phyloP scores from a whole-genome alignment of 2,888 invertebrate genomes.

The Germaria angustata region DNA sequence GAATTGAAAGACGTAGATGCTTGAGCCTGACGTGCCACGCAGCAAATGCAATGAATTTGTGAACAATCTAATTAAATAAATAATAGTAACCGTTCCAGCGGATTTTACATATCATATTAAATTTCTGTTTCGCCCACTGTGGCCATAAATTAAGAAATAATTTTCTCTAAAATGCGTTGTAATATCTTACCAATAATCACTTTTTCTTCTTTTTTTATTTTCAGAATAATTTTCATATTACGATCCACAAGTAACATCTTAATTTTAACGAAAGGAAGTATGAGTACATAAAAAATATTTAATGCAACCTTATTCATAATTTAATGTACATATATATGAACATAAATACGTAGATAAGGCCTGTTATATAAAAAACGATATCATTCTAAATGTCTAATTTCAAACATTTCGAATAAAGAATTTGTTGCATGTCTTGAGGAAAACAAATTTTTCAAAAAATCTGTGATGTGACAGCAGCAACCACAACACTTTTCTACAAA shows the following conservation, averaged over 20 bases:
- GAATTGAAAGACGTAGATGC: no score
- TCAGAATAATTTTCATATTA: slow-evolving; percentile 34
- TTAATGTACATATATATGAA: not conserved
- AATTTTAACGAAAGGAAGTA: slow-evolving; percentile 17
- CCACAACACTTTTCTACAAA: not conserved
- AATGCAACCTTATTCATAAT: not conserved
- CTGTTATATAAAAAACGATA: not conserved
- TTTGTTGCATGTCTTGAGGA: not conserved
- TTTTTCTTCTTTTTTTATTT: slow-evolving; percentile 28
- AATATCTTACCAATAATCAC: no score
- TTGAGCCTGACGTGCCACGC: no score
- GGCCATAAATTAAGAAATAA: no score
- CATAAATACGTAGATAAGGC: not conserved
- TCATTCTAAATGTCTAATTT: not conserved
- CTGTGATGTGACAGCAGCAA: slow-evolving; percentile 58
- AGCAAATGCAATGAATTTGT: no score
- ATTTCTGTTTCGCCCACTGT: no score
- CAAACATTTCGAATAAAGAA: not conserved
- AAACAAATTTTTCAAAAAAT: not conserved
- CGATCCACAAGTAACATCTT: not conserved
- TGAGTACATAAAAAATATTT: not conserved
- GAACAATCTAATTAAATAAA: no score
- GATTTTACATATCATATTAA: no score
- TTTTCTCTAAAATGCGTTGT: no score
- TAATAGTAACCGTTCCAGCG: no score